Base-by-base conservation (phyloP, 92 coral and sea anemone genomes). In the Paragorgia papillata region DNA sequence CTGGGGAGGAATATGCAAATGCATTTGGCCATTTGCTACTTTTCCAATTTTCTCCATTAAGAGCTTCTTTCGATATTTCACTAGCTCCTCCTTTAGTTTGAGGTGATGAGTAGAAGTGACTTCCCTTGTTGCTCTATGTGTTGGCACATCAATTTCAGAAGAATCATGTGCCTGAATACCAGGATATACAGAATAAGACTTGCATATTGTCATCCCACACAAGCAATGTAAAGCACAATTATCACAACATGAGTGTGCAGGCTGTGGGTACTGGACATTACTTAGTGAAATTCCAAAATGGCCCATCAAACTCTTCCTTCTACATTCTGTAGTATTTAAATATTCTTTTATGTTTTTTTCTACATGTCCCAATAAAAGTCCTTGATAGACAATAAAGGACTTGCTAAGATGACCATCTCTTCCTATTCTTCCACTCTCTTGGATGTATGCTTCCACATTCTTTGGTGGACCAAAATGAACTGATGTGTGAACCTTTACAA, bases 381-480 rank as follows among this genome's bases (percentile, higher is more conserved):
- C 86, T 35, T 69, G 66, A 13, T 86, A 83, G 24, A 83, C 48
- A 0, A 83, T 17, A 39, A 33, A 79, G 12, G 86, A 85, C 9
- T 31, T 62, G 70, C 91, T 87, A 30, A 26, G 84, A 15, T 50
- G 15, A 9, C 89, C 89, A 82, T 87, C 91, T 49, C 88, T 60
- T 4, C 91, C 88, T 29, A 85, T 80, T 40, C 91, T 31, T 4
- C 96, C 91, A 60, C 79, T 79, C 51, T 87, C 88, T 75, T 90
- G 86, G 0, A 90, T 69, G 73, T 82, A 87, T 0, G 86, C 40
- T 22, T 84, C 88, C 13, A 87, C n/a, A n/a, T n/a, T n/a, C n/a
- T n/a, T n/a, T n/a, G n/a, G n/a, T n/a, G n/a, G n/a, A n/a, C n/a
- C 88, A 90, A 90, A 87, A 33, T 90, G 89, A 27, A 89, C 78